A percentile compares a stretch with the other conserved stretches of the same genome.
These are phyloP conservation scores for Anolis apletophallus DNA, from an alignment of 2,797 vertebrate species.

Conservation along the genomic window DNA sequence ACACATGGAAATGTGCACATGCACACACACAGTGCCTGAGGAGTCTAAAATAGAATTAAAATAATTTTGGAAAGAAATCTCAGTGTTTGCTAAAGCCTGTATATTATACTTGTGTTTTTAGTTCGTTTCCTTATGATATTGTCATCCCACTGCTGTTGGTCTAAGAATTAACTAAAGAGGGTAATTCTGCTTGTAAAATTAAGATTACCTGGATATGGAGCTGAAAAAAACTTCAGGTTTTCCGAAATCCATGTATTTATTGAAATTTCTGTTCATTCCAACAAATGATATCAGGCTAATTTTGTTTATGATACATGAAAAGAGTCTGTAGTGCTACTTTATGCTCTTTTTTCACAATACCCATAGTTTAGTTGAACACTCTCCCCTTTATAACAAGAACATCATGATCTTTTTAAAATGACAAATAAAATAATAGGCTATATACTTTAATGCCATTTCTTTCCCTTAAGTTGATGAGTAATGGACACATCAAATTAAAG, in stretches of 20 bases:
- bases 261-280: neutral
- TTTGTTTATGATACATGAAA: neutral
- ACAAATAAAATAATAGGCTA: neutral
- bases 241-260: neutral
- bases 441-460: neutral
- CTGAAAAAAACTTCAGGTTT: neutral
- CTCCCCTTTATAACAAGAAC: neutral
- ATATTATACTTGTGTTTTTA: neutral
- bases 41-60: neutral
- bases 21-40: no score
- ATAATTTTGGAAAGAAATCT: neutral
- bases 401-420: neutral
- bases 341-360: slow-evolving; percentile 30
- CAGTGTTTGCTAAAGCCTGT: neutral
- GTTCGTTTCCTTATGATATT: neutral
- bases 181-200: neutral
- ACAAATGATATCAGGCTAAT: neutral
- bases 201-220: neutral
- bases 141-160: neutral
- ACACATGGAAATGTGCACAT: neutral
- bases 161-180: neutral
- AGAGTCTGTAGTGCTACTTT: neutral
- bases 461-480: slow-evolving; percentile 35
- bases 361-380: slow-evolving; percentile 3
- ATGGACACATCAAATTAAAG: slow-evolving; percentile 49